Base-by-base conservation (phyloP, 2,888 invertebrate genomes). In the Augiades crinisus region DNA sequence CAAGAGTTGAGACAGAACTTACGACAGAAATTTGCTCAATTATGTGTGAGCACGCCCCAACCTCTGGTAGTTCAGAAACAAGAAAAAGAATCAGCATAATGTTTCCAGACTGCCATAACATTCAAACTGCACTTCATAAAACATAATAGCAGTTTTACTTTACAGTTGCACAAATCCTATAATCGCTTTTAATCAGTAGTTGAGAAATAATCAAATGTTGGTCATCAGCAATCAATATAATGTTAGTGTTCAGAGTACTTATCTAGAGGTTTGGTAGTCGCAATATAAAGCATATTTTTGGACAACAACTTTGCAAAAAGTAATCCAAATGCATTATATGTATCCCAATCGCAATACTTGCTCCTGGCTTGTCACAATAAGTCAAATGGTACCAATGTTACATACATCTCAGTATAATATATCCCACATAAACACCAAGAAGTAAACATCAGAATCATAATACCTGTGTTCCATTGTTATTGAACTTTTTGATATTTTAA, bases 1-100 rank as follows among this genome's bases (percentile, higher is more conserved):
- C 93, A 94, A 70, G 94, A 96, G 81, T 86, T 97, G 67, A 91
- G 97, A 49, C 94, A 96, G 79, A 95, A 93, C 53, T 88, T 98
- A 56, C 93, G 94, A 71, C 93, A 94, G 75, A 94, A 95, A 76
- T 98, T 97, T 75, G 95, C 94, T 60, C 93, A 95, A 78, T 86
- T 96, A 67, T 96, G 96, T 80, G 90, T 90, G 19, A 90, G 88
- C 64, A 90, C 90, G 45, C 91, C 91, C 19, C 72, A 66, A 43
- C 58, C 60, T 12, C 43, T 55, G n/a, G 46, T 56, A 16, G 52
- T 62, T 52, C 67, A 62, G 41, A 67, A 70, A 50, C 68, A 61
- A 47, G 72, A 72, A 45, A 75, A 78, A 49, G 68, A 74, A 53
- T 54, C 70, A n/a, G 71, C 69, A 49, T 83, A 78, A 67, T 34